Conservation (phyloP, 2,113 vertebrate species). For the Pterophyllum scalare region DNA sequence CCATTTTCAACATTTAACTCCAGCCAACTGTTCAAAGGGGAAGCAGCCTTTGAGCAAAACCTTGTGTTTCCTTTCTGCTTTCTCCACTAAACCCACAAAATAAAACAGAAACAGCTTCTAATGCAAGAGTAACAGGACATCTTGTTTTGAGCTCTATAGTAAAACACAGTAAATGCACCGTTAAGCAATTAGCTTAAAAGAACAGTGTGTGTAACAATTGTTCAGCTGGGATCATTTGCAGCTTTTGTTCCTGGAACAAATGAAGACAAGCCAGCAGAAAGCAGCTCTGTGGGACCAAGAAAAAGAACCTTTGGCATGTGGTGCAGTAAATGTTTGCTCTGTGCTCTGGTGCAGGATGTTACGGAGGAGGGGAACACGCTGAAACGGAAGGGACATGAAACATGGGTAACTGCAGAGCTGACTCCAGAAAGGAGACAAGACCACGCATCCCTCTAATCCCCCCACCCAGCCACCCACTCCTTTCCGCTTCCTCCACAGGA, state of each 20-base stretch:
- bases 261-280: constrained; percentile 13
- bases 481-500: constrained; percentile 76
- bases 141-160: neutral
- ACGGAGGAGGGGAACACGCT: constrained; percentile 38
- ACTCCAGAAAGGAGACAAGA: constrained; percentile 51
- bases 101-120: neutral
- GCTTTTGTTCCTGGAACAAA: constrained; percentile 25
- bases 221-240: constrained; percentile 2
- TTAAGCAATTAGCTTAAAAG: constrained; percentile 4
- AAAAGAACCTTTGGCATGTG: constrained; percentile 53
- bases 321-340: constrained; percentile 44
- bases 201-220: constrained; percentile 1
- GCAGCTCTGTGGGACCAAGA: constrained; percentile 9
- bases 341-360: constrained; percentile 45
- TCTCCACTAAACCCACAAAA: neutral
- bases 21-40: neutral
- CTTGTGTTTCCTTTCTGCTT: neutral
- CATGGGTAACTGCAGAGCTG: constrained; percentile 39
- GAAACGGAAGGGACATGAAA: constrained; percentile 61
- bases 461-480: constrained; percentile 63
- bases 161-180: neutral
- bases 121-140: constrained; percentile 7
- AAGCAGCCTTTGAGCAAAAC: neutral
- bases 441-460: constrained; percentile 69
- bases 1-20: neutral